phyloP scores from a whole-genome alignment of 2,888 invertebrate genomes.

The Odontothrips loti region DNA sequence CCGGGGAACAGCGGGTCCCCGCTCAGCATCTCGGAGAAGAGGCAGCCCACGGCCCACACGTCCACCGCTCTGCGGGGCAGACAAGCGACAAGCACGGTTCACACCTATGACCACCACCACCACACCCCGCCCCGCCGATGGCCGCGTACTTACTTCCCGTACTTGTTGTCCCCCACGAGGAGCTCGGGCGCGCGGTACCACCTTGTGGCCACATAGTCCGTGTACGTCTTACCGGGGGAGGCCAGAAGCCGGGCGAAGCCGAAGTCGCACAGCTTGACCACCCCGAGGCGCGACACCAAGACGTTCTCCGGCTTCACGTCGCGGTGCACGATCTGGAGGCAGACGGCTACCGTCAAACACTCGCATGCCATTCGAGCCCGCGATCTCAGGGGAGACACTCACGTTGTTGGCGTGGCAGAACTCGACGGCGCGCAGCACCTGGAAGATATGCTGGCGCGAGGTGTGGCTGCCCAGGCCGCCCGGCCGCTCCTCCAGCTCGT shows the following conservation, averaged over 20 bases:
- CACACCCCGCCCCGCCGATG: neutral
- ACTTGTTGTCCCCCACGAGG: constrained; percentile 66
- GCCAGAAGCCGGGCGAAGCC: constrained; percentile 77
- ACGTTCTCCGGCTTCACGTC: constrained; percentile 90
- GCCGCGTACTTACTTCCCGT: constrained; percentile 53
- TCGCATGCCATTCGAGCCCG: neutral
- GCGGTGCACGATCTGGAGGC: constrained; percentile 71
- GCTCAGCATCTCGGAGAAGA: constrained; percentile 79
- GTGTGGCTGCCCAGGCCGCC: constrained; percentile 69
- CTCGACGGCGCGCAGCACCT: constrained; percentile 72
- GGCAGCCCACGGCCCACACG: constrained; percentile 82
- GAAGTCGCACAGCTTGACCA: constrained; percentile 87
- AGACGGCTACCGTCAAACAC: constrained; percentile 23
- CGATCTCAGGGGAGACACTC: constrained; percentile 44
- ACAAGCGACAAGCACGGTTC: neutral
- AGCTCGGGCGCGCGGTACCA: constrained; percentile 88
- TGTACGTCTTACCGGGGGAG: constrained; percentile 69
- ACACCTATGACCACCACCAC: too few species aligned
- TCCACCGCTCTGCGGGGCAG: constrained; percentile 63
- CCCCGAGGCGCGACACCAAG: constrained; percentile 70
- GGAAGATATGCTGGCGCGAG: constrained; percentile 71
- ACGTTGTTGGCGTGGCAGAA: constrained; percentile 83
- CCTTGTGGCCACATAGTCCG: constrained; percentile 84
- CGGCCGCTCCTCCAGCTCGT: constrained; percentile 70
- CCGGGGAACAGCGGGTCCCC: constrained; percentile 85